These are phyloP conservation scores for Tribolium madens DNA, from an alignment of 1,140 invertebrate genomes.

Conservation along the genomic window DNA sequence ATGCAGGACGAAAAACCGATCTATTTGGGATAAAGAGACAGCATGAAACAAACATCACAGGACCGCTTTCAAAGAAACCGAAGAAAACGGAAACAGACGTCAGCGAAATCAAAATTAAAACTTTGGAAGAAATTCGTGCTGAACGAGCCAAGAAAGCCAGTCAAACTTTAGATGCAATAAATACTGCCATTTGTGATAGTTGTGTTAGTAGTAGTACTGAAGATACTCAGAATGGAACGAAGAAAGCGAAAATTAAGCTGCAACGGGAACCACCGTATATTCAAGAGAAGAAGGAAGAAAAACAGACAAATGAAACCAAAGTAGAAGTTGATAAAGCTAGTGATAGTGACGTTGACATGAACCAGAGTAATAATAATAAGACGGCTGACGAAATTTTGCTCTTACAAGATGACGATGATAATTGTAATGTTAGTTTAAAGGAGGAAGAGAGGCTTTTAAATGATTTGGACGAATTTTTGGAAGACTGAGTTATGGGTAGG, in stretches of 20 bases:
- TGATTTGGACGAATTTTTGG: conserved; percentile 61
- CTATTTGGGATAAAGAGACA: conserved; percentile 39
- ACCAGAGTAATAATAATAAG: conserved; percentile 39
- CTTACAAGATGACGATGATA: conserved; percentile 60
- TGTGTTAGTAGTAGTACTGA: conserved; percentile 47
- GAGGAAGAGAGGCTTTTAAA: conserved; percentile 62
- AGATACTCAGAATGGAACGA: conserved; percentile 37
- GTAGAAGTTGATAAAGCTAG: conserved; percentile 3
- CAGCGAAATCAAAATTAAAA: conserved; percentile 62
- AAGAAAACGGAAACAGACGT: conserved; percentile 47
- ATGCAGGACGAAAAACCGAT: conserved; percentile 33
- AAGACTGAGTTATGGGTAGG: conserved; percentile 51
- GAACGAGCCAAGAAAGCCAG: conserved; percentile 52
- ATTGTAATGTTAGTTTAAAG: conserved; percentile 56
- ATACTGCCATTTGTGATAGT: conserved; percentile 50
- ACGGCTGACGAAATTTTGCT: conserved; percentile 59
- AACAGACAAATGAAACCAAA: background rate
- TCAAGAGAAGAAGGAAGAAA: conserved; percentile 13
- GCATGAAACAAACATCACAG: conserved; percentile 22
- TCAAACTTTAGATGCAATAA: conserved; percentile 50
- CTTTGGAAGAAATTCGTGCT: conserved; percentile 62
- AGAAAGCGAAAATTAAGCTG: conserved; percentile 34
- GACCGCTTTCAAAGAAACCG: conserved; percentile 13
- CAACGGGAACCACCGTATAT: conserved; percentile 5
- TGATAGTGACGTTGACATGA: conserved; percentile 23